Conservation (phyloP, 2,888 invertebrate genomes). For the Thalpophila matura region DNA sequence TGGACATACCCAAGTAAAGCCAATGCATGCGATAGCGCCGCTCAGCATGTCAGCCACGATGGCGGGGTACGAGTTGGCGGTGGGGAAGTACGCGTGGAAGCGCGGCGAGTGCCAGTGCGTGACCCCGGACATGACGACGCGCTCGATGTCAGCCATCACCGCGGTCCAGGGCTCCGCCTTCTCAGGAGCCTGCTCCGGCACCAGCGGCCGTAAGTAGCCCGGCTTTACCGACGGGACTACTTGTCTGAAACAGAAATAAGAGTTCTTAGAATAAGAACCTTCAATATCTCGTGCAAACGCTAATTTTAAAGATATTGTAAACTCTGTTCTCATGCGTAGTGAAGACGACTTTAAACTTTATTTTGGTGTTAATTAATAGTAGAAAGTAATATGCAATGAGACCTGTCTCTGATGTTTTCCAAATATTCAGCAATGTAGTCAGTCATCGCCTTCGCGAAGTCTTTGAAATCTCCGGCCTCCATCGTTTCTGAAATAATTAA, state of each 20-base stretch:
- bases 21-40: slow-evolving; percentile 98
- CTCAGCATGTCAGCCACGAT: slow-evolving; percentile 98
- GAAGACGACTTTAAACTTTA: background rate
- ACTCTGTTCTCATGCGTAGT: no score
- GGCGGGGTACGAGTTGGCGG: slow-evolving; percentile 97
- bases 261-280: background rate
- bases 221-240: slow-evolving; percentile 98
- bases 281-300: no score
- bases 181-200: slow-evolving; percentile 96
- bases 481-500: slow-evolving; percentile 87
- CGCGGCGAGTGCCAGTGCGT: slow-evolving; percentile 99
- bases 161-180: slow-evolving; percentile 97
- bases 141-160: slow-evolving; percentile 97
- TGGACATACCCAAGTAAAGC: slow-evolving; percentile 98
- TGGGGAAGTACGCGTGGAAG: slow-evolving; percentile 99
- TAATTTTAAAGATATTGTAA: no score
- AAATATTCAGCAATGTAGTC: slow-evolving; percentile 98
- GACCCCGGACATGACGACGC: slow-evolving; percentile 99
- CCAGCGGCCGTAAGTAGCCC: slow-evolving; percentile 96
- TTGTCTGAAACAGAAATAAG: slow-evolving; percentile 85
- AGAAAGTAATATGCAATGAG: slow-evolving; percentile 61
- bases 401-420: slow-evolving; percentile 98
- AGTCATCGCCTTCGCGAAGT: slow-evolving; percentile 97
- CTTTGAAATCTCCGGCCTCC: slow-evolving; percentile 95
- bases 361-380: background rate